A percentile compares a stretch with the other conserved stretches of the same genome.
Evolutionary conservation across 53 echinoderm and acorn worm genomes (phyloP).

Genomic region (Arbacia lixula): DNA sequence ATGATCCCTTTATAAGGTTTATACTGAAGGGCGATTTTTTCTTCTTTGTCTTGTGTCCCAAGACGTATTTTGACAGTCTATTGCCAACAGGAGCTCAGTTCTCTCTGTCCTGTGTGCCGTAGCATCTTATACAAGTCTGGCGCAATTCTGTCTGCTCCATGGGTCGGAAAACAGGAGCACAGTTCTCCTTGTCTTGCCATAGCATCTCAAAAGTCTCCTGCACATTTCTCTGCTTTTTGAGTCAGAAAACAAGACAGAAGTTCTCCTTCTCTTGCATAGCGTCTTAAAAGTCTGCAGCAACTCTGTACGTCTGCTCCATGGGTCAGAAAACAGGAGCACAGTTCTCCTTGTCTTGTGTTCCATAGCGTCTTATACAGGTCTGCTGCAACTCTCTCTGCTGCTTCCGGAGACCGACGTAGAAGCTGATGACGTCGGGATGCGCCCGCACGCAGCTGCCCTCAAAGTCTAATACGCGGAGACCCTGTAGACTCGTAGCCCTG

Average conservation of each 20-base stretch:
- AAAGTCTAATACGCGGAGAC: slow-evolving; percentile 92
- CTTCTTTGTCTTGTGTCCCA: too few relatives aligned
- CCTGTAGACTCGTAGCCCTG: slow-evolving; percentile 87
- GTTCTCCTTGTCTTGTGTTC: slow-evolving; percentile 74
- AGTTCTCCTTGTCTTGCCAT: slow-evolving; percentile 76
- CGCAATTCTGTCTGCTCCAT: too few relatives aligned
- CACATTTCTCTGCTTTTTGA: slow-evolving; percentile 66
- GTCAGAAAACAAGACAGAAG: too few relatives aligned
- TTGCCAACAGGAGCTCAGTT: too few relatives aligned
- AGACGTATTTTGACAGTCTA: too few relatives aligned
- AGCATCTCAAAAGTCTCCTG: slow-evolving; percentile 64
- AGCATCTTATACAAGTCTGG: too few relatives aligned
- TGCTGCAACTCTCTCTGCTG: slow-evolving; percentile 72
- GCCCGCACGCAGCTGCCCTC: slow-evolving; percentile 88
- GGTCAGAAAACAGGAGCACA: background rate
- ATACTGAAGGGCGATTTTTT: too few relatives aligned
- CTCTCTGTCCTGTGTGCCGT: too few relatives aligned
- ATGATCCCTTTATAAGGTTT: too few relatives aligned
- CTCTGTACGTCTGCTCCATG: too few relatives aligned
- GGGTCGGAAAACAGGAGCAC: background rate
- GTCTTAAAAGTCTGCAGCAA: too few relatives aligned
- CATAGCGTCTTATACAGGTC: slow-evolving; percentile 63
- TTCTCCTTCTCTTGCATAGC: too few relatives aligned
- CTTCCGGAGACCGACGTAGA: slow-evolving; percentile 72
- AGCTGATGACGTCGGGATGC: slow-evolving; percentile 88